These are phyloP conservation scores for Campoplex capitator DNA, from an alignment of 2,888 invertebrate genomes.

Conservation along the genomic window DNA sequence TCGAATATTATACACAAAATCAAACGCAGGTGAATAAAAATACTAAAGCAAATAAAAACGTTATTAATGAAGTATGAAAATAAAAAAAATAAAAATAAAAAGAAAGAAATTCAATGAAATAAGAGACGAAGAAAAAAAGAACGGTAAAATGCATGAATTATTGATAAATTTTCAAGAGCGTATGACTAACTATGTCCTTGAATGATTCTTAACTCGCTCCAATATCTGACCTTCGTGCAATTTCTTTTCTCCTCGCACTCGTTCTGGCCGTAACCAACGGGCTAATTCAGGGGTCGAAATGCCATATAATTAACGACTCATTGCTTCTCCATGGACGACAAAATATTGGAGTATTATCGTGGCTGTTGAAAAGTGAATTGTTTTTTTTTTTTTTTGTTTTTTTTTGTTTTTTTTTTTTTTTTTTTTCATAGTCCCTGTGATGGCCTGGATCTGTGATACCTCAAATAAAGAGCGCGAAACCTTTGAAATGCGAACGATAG, in stretches of 20 bases:
- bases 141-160: slow-evolving; percentile 56
- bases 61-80: not conserved
- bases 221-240: slow-evolving; percentile 60
- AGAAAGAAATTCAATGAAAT: not conserved
- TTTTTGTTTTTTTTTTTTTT: not conserved
- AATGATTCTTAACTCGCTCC: slow-evolving; percentile 59
- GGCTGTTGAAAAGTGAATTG: not conserved
- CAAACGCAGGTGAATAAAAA: not conserved
- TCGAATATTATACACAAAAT: not conserved
- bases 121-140: slow-evolving; percentile 20
- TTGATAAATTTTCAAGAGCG: slow-evolving; percentile 50
- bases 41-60: not conserved
- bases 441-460: not conserved
- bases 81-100: not conserved
- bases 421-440: not conserved
- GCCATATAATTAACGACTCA: slow-evolving; percentile 51
- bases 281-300: slow-evolving; percentile 41
- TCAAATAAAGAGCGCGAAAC: not conserved
- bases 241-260: slow-evolving; percentile 26
- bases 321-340: slow-evolving; percentile 16
- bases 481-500: too few relatives aligned
- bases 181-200: slow-evolving; percentile 49
- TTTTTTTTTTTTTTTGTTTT: too few relatives aligned
- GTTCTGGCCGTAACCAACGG: slow-evolving; percentile 19
- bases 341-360: slow-evolving; percentile 5